Base-by-base conservation (phyloP, 2,113 vertebrate species). In the Labrus mixtus region DNA sequence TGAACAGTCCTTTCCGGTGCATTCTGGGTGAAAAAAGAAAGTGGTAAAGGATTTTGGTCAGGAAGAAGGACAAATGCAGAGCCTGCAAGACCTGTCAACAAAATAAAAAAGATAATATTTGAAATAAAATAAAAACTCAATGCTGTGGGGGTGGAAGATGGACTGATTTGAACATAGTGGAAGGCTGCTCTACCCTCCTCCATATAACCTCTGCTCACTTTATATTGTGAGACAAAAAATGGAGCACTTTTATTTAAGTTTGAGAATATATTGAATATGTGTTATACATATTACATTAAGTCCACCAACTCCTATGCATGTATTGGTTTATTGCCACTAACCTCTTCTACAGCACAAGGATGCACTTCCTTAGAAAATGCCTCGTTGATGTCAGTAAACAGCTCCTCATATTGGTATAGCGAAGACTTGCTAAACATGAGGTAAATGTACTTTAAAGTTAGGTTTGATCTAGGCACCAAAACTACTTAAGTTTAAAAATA, bases 51-150 rank as follows among this genome's bases (percentile, higher is more conserved):
- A 33, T 51, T 82, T 78, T 76, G 46, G 56, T 82, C 37, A 68
- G 43, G 22, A 77, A 75, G 78, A 56, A 63, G 51, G 17, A 33
- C 55, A 78, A 81, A 66, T 65, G 63, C 50, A 48, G 10, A 46
- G 56, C 64, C 39, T 39, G 46, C 65, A 51, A 39, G 71, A 80
- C 64, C 56, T 39, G 29, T 79, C 73, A 69, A 66, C 61, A 86
- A 60, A 71, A 53, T 46, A 23, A 58, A 75, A 63, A 8, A 62
- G 29, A 6, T 33, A 4, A 33, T 33, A 33, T 33, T 33, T 33
- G 6, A 33, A 33, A 33, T 33, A 33, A 62, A 23, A 68, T n/a
- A 73, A 59, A 9, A 48, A 53, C 39, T 22, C 19, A 56, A 70
- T 29, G 71, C 45, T 50, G 36, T 19, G 68, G 58, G 20, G 37